A percentile compares a stretch with the other conserved stretches of the same genome.
phyloP scores from a whole-genome alignment of 2,888 invertebrate species.

The Liposcelis brunnea region DNA sequence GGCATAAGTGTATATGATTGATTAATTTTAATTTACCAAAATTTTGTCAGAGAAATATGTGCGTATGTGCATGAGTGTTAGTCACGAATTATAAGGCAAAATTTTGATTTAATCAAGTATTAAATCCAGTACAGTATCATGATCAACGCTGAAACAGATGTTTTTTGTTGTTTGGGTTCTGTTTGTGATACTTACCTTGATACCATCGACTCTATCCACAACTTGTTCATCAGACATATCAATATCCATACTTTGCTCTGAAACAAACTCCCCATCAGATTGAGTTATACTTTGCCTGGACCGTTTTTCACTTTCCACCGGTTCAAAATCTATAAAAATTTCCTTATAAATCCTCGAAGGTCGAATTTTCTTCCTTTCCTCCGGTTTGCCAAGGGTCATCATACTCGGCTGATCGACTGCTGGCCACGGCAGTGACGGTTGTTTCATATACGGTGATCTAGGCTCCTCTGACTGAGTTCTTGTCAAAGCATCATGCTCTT shows the following conservation, averaged over 20 bases:
- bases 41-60: no score
- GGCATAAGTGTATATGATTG: no score
- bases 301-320: constrained; percentile 26
- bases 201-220: constrained; percentile 3
- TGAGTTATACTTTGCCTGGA: constrained; percentile 44
- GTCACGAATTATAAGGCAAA: no score
- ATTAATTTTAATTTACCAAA: no score
- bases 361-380: not conserved
- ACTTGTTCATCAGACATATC: not conserved
- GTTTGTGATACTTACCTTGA: no score
- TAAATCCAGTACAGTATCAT: no score
- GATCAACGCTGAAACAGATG: no score
- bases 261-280: constrained; percentile 67
- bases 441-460: constrained; percentile 35
- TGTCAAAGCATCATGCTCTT: constrained; percentile 58
- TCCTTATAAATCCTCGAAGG: constrained; percentile 44
- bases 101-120: no score
- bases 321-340: constrained; percentile 77
- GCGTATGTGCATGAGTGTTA: no score
- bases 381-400: no score
- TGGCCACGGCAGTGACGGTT: constrained; percentile 6
- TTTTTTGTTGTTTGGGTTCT: no score
- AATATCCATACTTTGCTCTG: not conserved
- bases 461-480: constrained; percentile 76
- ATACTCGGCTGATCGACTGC: no score